A percentile compares a stretch with the other conserved stretches of the same genome.
Evolutionary conservation across 2,113 vertebrate species (phyloP).

Genomic region (Melanerpes formicivorus): DNA sequence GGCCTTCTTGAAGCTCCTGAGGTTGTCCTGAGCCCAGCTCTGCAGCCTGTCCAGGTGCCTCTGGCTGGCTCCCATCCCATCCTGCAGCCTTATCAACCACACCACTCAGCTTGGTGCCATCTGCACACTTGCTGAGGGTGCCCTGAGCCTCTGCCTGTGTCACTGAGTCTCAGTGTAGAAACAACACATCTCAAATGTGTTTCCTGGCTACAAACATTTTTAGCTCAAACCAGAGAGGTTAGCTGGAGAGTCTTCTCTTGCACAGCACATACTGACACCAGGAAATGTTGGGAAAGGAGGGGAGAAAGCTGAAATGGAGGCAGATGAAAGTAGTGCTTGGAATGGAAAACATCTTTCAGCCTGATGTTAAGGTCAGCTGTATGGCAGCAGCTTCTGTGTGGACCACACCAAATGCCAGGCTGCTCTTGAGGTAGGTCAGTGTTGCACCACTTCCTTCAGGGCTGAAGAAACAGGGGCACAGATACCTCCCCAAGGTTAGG

Average conservation of each 20-base stretch:
- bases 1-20: too few species aligned
- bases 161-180: neutral
- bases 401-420: neutral
- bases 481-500: neutral
- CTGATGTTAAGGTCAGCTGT: neutral
- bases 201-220: neutral
- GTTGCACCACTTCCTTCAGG: neutral
- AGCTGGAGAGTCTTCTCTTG: neutral
- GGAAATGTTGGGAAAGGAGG: neutral
- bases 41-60: too few species aligned
- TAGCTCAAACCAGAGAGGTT: neutral
- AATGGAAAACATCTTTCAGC: neutral
- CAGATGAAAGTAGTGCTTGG: neutral
- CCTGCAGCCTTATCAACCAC: too few species aligned
- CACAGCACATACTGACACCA: neutral
- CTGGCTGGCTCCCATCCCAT: too few species aligned
- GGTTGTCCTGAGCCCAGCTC: too few species aligned
- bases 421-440: neutral
- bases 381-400: neutral
- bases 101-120: too few species aligned
- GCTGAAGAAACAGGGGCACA: conserved; percentile 22
- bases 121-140: too few species aligned
- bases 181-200: neutral
- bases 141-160: too few species aligned
- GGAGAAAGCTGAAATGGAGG: neutral